A percentile compares a stretch with the other conserved stretches of the same genome.
Evolutionary conservation across 2,797 vertebrate genomes (phyloP).

Genomic region (Dipus sagitta): DNA sequence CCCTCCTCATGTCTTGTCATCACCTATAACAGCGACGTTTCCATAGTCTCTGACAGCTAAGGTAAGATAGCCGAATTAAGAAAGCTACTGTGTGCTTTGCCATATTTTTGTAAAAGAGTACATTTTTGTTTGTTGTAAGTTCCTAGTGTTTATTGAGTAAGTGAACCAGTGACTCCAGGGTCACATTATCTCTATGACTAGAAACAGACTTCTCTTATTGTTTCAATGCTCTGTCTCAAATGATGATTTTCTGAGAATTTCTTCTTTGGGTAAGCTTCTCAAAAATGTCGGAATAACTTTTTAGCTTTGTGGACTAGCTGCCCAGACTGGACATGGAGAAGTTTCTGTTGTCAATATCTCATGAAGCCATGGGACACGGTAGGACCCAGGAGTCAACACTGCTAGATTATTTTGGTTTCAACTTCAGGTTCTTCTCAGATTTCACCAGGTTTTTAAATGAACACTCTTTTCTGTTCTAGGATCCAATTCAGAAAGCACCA

Average conservation of each 20-base stretch:
- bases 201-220: background rate
- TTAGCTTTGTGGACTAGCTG: background rate
- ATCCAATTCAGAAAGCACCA: background rate
- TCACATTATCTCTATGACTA: rapidly evolving
- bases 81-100: background rate
- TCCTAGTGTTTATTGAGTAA: background rate
- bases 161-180: background rate
- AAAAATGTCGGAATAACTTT: background rate
- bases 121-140: background rate
- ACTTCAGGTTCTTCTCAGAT: background rate
- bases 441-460: background rate
- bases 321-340: background rate
- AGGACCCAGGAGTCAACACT: background rate
- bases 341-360: background rate
- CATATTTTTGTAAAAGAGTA: background rate
- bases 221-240: background rate
- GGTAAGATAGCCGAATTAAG: background rate
- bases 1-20: background rate
- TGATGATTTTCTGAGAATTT: background rate
- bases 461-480: background rate
- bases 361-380: background rate
- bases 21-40: background rate
- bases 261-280: background rate
- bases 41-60: background rate
- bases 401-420: background rate